Evolutionary conservation across 2,797 vertebrate species (phyloP).

Genomic region (Cryptoprocta ferox): DNA sequence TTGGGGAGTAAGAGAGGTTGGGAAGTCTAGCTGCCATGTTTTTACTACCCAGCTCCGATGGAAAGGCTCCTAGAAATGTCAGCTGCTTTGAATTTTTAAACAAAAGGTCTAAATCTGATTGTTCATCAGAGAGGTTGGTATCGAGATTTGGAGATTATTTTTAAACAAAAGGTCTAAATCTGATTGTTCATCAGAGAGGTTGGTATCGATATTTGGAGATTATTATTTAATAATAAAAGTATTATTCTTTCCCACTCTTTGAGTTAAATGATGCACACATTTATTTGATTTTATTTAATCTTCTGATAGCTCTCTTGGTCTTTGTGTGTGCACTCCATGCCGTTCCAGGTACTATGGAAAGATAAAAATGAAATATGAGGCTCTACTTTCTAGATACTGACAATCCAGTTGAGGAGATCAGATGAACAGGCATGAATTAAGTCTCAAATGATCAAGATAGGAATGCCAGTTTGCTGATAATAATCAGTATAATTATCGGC

Average conservation of each 20-base stretch:
- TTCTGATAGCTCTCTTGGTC: not conserved
- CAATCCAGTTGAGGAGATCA: not conserved
- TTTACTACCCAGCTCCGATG: not conserved
- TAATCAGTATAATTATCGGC: not conserved
- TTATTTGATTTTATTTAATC: conserved; percentile 23
- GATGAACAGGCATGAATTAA: not conserved
- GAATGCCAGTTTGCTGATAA: not conserved
- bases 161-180: not conserved
- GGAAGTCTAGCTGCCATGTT: not conserved
- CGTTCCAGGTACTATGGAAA: not conserved
- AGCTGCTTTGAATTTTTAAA: not conserved
- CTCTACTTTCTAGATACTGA: not conserved
- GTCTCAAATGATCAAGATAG: not conserved
- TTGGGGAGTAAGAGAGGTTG: not conserved
- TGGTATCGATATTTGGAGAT: not conserved
- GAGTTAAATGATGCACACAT: not conserved
- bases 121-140: not conserved
- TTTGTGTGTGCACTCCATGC: not conserved
- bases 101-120: not conserved
- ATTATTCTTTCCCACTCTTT: not conserved
- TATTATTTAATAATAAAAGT: conserved; percentile 5
- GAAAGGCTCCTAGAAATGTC: not conserved
- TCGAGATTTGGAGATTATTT: not conserved
- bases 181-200: not conserved
- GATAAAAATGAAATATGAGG: not conserved